Conservation (phyloP, 2,797 vertebrate genomes). For the Poeciliopsis turneri region DNA sequence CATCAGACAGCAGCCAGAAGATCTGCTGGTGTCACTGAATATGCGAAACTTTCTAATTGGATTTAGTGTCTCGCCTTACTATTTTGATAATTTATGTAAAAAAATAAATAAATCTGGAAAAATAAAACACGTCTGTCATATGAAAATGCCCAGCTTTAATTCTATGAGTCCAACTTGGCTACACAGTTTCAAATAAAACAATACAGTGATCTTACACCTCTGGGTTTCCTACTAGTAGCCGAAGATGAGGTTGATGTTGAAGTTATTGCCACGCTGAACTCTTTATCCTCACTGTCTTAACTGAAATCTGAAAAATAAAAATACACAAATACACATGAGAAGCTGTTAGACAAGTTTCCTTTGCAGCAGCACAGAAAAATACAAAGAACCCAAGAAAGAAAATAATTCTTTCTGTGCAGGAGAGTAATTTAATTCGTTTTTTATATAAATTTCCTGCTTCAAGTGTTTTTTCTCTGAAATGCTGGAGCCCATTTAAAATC, state of each 20-base stretch:
- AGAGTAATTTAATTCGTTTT: neutral
- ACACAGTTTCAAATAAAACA: neutral
- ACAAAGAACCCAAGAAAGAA: neutral
- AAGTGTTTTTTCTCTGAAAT: neutral
- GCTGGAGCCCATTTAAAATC: neutral
- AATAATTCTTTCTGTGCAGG: neutral
- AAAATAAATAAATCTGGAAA: neutral
- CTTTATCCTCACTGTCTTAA: neutral
- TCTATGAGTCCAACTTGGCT: neutral
- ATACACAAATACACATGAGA: conserved; percentile 8
- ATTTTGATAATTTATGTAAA: neutral
- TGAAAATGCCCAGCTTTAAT: neutral
- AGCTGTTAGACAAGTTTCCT: neutral
- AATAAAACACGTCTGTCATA: neutral
- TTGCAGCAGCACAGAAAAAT: neutral
- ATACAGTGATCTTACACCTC: neutral
- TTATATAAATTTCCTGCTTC: neutral
- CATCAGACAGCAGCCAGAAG: conserved; percentile 40
- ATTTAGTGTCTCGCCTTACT: conserved; percentile 34
- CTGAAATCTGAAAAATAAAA: conserved; percentile 30
- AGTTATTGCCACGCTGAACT: neutral
- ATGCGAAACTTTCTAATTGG: conserved; percentile 27
- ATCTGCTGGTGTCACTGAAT: conserved; percentile 57
- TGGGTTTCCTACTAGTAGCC: neutral
- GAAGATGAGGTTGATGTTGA: neutral